Evolutionary conservation across 2,113 vertebrate genomes (phyloP).

Genomic region (Melanerpes aurifrons): DNA sequence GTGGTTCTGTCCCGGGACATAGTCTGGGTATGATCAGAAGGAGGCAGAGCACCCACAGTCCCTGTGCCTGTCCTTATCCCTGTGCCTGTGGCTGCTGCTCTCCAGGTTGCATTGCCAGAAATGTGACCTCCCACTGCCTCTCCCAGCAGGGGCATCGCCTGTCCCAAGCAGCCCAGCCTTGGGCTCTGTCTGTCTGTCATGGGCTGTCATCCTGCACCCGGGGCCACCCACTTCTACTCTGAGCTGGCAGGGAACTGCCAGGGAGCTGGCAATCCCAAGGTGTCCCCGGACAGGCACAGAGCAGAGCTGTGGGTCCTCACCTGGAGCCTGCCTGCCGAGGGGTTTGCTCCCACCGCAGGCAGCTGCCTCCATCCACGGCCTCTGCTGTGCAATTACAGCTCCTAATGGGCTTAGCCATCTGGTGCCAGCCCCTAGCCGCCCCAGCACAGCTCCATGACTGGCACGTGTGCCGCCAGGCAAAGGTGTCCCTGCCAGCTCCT

Average conservation of each 20-base stretch:
- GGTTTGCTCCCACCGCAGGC: neutral
- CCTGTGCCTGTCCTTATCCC: neutral
- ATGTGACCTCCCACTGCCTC: fast-evolving
- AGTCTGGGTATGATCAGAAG: neutral
- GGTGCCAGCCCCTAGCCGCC: neutral
- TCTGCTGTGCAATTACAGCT: neutral
- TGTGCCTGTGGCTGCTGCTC: fast-evolving
- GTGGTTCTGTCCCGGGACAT: neutral
- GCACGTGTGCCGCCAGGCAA: fast-evolving
- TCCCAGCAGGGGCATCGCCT: fast-evolving
- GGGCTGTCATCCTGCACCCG: neutral
- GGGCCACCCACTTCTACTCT: neutral
- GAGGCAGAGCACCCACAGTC: neutral
- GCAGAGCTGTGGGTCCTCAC: fast-evolving
- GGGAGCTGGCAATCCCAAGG: neutral
- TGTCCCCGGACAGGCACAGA: fast-evolving
- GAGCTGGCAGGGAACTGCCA: neutral
- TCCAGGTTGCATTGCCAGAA: neutral
- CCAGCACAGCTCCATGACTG: neutral
- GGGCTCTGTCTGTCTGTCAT: neutral
- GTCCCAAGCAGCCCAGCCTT: fast-evolving
- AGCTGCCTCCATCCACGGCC: neutral
- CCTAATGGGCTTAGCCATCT: constrained; percentile 63
- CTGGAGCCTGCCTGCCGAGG: neutral
- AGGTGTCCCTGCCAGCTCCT: fast-evolving